A percentile compares a stretch with the other conserved stretches of the same genome.
Evolutionary conservation across 2,113 vertebrate genomes (phyloP).

Genomic region (Rallus limicola): DNA sequence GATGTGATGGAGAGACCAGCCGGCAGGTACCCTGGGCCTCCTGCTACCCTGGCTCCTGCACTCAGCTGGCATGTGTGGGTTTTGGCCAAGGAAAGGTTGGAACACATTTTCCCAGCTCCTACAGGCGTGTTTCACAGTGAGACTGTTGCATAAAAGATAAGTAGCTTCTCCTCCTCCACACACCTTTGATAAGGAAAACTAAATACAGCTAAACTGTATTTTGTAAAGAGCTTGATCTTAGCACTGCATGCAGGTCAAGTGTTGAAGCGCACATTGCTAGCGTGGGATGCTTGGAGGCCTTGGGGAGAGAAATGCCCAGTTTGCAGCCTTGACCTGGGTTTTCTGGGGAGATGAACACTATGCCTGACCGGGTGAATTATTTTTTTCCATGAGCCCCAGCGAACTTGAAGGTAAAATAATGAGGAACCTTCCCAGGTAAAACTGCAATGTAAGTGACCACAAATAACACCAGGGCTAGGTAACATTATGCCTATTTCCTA

Average conservation of each 20-base stretch:
- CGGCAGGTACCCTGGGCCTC: background rate
- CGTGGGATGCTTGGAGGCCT: background rate
- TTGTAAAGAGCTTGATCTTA: background rate
- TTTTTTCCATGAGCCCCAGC: background rate
- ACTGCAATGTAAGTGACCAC: rapidly evolving
- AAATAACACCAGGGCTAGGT: background rate
- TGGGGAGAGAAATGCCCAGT: background rate
- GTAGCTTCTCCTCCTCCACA: background rate
- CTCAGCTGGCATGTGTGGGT: background rate
- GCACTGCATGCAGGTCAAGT: background rate
- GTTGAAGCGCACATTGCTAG: background rate
- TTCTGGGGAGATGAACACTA: background rate
- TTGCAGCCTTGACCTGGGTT: background rate
- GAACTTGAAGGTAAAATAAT: background rate
- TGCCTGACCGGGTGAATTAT: background rate
- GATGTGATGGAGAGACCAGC: rapidly evolving
- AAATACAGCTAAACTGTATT: background rate
- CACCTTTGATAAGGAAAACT: background rate
- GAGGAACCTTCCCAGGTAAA: background rate
- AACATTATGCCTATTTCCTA: background rate
- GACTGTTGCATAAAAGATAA: background rate
- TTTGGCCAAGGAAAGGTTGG: background rate
- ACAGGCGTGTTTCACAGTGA: background rate
- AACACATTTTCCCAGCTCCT: background rate
- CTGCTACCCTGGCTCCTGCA: background rate